These are phyloP conservation scores for Mixornis gularis DNA, from an alignment of 2,113 vertebrate genomes.

Conservation along the genomic window DNA sequence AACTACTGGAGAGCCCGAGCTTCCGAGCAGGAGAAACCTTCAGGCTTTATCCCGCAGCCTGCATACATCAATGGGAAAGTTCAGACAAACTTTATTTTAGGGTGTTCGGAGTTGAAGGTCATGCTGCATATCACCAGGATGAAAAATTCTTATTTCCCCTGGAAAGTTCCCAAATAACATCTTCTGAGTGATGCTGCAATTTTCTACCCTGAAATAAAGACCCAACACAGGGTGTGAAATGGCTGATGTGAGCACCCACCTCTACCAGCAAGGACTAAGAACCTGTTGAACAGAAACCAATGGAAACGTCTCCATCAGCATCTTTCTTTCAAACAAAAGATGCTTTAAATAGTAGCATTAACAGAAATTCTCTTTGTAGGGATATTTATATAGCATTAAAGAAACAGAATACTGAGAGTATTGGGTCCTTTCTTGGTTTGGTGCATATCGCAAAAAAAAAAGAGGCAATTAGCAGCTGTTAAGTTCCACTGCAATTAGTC, in stretches of 20 bases:
- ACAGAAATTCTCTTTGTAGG: neutral
- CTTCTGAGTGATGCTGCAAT: neutral
- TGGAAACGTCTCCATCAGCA: neutral
- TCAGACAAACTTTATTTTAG: neutral
- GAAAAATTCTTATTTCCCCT: neutral
- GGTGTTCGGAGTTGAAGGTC: constrained; percentile 18
- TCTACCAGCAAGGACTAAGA: neutral
- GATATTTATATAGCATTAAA: neutral
- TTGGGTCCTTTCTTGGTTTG: neutral
- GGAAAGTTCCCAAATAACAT: neutral
- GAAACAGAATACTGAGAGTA: neutral
- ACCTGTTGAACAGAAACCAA: neutral
- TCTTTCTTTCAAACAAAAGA: neutral
- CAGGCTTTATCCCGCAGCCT: neutral
- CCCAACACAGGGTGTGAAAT: neutral
- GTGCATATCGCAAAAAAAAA: neutral
- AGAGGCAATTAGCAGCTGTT: neutral
- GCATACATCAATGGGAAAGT: neutral
- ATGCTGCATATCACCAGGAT: neutral
- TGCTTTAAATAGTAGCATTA: neutral
- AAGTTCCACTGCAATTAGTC: neutral
- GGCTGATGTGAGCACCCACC: neutral
- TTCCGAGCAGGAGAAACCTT: neutral
- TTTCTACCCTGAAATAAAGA: neutral
- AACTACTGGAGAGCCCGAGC: neutral